Base-by-base conservation (phyloP, 2,888 invertebrate genomes). In the Hirudinaria manillensis region DNA sequence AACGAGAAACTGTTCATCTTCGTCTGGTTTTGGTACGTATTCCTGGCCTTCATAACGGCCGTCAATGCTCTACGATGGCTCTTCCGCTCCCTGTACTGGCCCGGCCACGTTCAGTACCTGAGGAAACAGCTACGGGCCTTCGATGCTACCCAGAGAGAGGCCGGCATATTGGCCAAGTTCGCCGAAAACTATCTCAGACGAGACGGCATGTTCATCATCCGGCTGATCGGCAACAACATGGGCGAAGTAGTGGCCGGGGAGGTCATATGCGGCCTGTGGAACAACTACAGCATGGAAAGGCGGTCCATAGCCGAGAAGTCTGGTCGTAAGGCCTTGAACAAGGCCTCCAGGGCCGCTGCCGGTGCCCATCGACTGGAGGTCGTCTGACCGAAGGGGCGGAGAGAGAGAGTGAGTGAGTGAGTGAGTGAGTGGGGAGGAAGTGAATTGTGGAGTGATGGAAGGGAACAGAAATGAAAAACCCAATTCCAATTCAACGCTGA, bases 1-100 rank as follows among this genome's bases (percentile, higher is more conserved):
- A 81, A 81, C 77, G 81, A 80, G 77, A 81, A 81, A 70, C 81
- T 81, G 74, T 81, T 80, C 77, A 79, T 81, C 66, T 81, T 81
- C 77, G 77, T 81, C 32, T 81, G 81, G 81, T 81, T 81, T 77
- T 81, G 81, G 81, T 79, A 78, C 74, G 78, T 80, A 34, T 79
- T 81, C 38, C 76, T 80, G 34, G 79, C 80, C 16, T 66, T 79
- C 71, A 75, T 81, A 65, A 81, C 79, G 56, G 73, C 79, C 34
- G 67, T 78, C 70, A 79, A 79, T 76, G 77, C 80, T 72, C 67
- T 80, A 45, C 80, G 78, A 68, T 81, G 81, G 81, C 77, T 81
- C 65, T 77, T 80, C 70, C 76, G 80, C 16, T 76, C 81, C 34
- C 79, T 80, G 76, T 81, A 81, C 75, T 78, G 80, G 78, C 80